A percentile compares a stretch with the other conserved stretches of the same genome.
These are phyloP conservation scores for Drosophila athabasca DNA, from an alignment of 1,140 invertebrate species.

Conservation along the genomic window DNA sequence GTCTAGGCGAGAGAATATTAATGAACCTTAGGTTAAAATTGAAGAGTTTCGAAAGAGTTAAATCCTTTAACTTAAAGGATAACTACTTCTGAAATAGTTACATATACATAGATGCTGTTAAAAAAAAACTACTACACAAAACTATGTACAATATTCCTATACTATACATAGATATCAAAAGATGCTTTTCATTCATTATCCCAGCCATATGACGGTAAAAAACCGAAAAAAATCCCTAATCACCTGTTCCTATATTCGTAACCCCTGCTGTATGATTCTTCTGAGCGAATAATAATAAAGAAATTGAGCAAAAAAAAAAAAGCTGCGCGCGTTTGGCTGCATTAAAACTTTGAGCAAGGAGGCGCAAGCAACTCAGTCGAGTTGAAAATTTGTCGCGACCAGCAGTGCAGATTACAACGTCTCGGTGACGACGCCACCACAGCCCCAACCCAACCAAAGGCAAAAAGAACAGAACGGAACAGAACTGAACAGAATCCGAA, in stretches of 20 bases:
- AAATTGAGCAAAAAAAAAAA: slow-evolving; percentile 60
- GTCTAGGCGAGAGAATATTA: not conserved
- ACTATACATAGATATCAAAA: no score
- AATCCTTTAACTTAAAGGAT: no score
- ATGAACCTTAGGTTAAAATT: not conserved
- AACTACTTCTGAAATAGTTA: no score
- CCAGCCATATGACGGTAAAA: no score
- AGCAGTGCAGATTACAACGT: slow-evolving; percentile 38
- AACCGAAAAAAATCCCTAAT: no score
- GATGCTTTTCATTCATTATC: no score
- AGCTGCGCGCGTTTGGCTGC: slow-evolving; percentile 61
- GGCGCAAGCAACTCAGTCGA: slow-evolving; percentile 75
- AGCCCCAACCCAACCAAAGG: slow-evolving; percentile 1
- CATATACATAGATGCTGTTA: no score
- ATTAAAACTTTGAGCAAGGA: slow-evolving; percentile 79
- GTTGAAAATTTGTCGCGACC: slow-evolving; percentile 75
- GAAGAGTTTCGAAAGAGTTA: no score
- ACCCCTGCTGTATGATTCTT: slow-evolving; percentile 41
- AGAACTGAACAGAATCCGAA: no score
- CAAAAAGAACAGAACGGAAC: no score
- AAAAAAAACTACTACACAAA: no score
- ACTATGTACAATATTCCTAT: no score
- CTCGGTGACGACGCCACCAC: slow-evolving; percentile 23
- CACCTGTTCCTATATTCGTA: not conserved
- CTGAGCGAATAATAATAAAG: slow-evolving; percentile 68